Percentiles rank a stretch among this genome's conserved stretches.
phyloP scores from a whole-genome alignment of 2,888 invertebrate species.

The Cephus runcator region DNA sequence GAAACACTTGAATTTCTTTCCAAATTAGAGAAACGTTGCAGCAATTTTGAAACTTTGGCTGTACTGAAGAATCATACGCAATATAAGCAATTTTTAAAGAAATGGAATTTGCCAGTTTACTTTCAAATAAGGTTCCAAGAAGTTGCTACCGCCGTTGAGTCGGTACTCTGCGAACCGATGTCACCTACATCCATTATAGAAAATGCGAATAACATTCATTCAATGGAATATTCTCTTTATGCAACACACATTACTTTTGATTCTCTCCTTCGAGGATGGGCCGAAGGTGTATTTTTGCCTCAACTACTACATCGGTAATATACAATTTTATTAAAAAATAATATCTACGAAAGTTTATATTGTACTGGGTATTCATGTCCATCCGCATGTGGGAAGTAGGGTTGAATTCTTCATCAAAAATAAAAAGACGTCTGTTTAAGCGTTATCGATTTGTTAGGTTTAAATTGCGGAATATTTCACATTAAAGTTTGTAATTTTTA shows the following conservation, averaged over 20 bases:
- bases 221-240: constrained; percentile 51
- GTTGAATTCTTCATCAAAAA: not conserved
- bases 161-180: constrained; percentile 49
- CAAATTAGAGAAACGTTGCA: constrained; percentile 76
- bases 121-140: constrained; percentile 96
- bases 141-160: constrained; percentile 76
- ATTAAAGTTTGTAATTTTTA: not conserved
- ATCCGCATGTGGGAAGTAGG: not conserved
- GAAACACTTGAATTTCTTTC: constrained; percentile 81
- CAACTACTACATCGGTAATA: constrained; percentile 74
- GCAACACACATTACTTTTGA: constrained; percentile 68
- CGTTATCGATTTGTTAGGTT: constrained; percentile 10
- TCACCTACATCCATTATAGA: constrained; percentile 46
- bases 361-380: not conserved
- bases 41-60: constrained; percentile 69
- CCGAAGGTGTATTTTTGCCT: constrained; percentile 80
- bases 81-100: constrained; percentile 82
- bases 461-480: not conserved
- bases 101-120: constrained; percentile 97
- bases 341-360: not conserved
- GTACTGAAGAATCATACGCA: constrained; percentile 75
- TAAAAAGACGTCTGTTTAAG: constrained; percentile 4
- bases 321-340: not conserved
- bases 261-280: constrained; percentile 77
- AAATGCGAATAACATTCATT: constrained; percentile 33